These are phyloP conservation scores for Heliothis virescens DNA, from an alignment of 1,140 invertebrate species.

Conservation along the genomic window DNA sequence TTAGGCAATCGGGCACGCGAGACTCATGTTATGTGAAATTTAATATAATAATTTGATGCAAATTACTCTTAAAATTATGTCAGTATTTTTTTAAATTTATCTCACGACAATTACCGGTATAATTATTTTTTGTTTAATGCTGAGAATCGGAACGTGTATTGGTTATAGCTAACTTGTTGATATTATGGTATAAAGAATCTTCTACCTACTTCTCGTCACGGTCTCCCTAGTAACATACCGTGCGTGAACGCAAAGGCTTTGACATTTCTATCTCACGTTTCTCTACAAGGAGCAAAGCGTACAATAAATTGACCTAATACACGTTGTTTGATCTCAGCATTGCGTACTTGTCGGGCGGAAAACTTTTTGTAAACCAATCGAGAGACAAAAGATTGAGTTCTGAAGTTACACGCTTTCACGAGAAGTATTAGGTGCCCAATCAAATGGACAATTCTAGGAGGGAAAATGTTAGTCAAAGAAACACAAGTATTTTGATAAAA, in stretches of 20 bases:
- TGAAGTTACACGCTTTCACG: conserved; percentile 15
- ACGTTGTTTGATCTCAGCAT: conserved; percentile 35
- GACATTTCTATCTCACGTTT: background rate
- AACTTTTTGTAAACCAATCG: conserved; percentile 31
- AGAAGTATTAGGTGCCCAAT: background rate
- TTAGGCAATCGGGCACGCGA: no score
- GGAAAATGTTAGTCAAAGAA: background rate
- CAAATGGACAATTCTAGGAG: background rate
- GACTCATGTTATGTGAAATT: no score
- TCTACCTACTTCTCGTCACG: background rate
- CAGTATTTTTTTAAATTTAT: no score
- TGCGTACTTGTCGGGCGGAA: background rate
- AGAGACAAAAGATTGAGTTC: background rate
- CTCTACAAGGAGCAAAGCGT: background rate
- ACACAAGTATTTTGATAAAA: background rate
- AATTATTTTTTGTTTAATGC: no score
- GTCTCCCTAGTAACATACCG: background rate
- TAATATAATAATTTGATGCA: no score
- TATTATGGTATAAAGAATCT: no score
- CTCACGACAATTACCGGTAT: no score
- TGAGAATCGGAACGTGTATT: no score
- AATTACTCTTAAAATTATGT: no score
- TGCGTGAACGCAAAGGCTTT: conserved; percentile 21
- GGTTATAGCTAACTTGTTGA: no score
- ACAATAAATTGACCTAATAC: conserved; percentile 36